phyloP scores from a whole-genome alignment of 2,888 invertebrate genomes.

The Dicyrtomina minuta region DNA sequence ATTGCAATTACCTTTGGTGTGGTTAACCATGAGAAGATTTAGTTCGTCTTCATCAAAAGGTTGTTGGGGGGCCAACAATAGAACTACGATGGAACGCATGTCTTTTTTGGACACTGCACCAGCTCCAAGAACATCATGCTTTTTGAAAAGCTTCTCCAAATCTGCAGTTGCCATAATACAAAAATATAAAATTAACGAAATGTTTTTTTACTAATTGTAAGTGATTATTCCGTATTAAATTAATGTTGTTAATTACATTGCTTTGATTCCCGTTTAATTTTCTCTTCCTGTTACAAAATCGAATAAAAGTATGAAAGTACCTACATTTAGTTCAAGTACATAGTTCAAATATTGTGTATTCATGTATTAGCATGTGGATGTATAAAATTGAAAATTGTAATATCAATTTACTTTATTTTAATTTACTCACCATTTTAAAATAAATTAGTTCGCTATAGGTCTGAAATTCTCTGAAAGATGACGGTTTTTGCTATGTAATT shows the following conservation, averaged over 20 bases:
- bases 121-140: constrained; percentile 8
- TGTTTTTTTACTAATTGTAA: neutral
- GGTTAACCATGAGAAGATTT: constrained; percentile 10
- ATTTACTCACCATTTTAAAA: no score
- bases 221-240: neutral
- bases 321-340: no score
- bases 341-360: no score
- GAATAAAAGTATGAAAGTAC: no score
- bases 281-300: constrained; percentile 27
- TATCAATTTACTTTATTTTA: no score
- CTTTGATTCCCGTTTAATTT: constrained; percentile 28
- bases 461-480: no score
- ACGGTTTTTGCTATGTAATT: no score
- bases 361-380: no score
- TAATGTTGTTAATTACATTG: constrained; percentile 27
- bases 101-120: constrained; percentile 18
- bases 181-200: neutral
- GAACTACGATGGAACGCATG: constrained; percentile 4
- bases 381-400: no score
- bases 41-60: constrained; percentile 18
- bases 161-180: neutral
- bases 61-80: constrained; percentile 5
- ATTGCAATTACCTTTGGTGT: constrained; percentile 19
- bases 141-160: constrained; percentile 28
- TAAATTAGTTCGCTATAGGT: no score